These are phyloP conservation scores for Petrocephalus sullivani DNA, from an alignment of 2,797 vertebrate genomes.

Conservation along the genomic window DNA sequence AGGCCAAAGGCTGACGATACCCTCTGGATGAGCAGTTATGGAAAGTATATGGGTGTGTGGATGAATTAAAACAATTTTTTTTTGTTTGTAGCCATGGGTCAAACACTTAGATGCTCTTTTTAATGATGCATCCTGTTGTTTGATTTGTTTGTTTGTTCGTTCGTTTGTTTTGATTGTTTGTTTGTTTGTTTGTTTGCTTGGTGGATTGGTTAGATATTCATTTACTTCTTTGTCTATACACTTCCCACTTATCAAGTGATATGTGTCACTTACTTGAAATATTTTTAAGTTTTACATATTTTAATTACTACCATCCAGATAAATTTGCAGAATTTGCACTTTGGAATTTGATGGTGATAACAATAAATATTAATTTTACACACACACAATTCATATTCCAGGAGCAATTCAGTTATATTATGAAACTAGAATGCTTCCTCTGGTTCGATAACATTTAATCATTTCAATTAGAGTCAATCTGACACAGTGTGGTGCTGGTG, in stretches of 20 bases:
- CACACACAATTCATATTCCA: background rate
- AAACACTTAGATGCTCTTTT: background rate
- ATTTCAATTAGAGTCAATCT: conserved; percentile 13
- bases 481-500: background rate
- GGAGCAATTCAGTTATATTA: background rate
- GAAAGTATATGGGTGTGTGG: background rate
- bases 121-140: background rate
- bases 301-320: background rate
- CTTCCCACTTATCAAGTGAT: background rate
- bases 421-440: conserved; percentile 12
- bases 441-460: conserved; percentile 14
- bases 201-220: background rate
- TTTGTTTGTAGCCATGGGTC: background rate
- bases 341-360: background rate
- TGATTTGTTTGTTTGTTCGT: background rate
- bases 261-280: background rate
- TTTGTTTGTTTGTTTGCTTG: no score
- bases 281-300: background rate
- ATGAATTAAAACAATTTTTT: background rate
- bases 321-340: background rate
- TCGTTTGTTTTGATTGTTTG: background rate
- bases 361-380: background rate
- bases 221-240: background rate
- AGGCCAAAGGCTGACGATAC: background rate
- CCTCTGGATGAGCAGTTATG: background rate